Base-by-base conservation (phyloP, 2,888 invertebrate species). In the Chironomus riparius region DNA sequence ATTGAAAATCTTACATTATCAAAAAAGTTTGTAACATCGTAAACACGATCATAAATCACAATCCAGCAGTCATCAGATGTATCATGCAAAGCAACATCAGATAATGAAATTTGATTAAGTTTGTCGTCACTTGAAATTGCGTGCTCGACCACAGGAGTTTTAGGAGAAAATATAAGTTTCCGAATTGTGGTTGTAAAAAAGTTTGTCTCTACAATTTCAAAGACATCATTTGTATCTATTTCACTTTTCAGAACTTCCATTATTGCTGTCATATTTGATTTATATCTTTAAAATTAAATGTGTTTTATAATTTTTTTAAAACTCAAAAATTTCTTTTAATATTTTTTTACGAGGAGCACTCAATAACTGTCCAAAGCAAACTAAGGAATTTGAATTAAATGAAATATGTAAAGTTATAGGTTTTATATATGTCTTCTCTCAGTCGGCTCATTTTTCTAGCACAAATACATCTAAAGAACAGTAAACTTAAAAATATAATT, bases 21-120 rank as follows among this genome's bases (percentile, higher is more conserved):
- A 62, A 95, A 82, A 82, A 95, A 94, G 50, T 87, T 86, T 1
- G 94, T 91, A 73, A 94, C 88, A 81, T 95, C 91, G 82, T 94
- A 95, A 12, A 95, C 92, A 77, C 91, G 89, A 85, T 95, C 94
- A 82, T 92, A 92, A 69, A 95, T 88, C n/a, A 93, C 88, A 72
- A 94, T 86, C 95, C 95, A 95, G 83, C 94, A 95, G 81, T 93
- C 92, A 13, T 87, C 83, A 5, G 83, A 82, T 18, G 87, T 86
- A 81, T 93, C 93, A 81, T 95, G 95, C 80, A 87, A 87, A 4
- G 91, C 86, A 3, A 95, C 91, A 84, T 94, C 91, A 71, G 90
- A 88, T 73, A 95, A 85, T n/a, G 87, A 86, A 75, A 92, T 90
- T 78, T 81, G 81, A 4, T 81, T 80, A 38, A 83, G 70, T 62